Evolutionary conservation across 2,113 vertebrate genomes (phyloP), one percentile per base, ranked within the genome.

Genomic region (Hydrochoerus hydrochaeris): DNA sequence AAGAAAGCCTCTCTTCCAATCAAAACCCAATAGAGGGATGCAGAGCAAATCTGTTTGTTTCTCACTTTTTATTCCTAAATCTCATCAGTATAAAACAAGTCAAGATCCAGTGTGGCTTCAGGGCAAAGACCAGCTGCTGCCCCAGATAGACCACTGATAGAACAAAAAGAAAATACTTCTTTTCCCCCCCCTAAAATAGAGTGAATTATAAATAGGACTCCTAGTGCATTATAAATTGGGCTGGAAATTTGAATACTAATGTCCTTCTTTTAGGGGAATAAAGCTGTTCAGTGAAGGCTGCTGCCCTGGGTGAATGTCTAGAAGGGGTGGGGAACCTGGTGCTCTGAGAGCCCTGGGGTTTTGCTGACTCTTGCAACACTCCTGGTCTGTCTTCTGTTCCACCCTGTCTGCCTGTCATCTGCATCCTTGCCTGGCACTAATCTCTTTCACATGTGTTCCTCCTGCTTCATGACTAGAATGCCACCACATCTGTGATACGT

Each of bases 41-140:
- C 13, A 67, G 46, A 83, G 14, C 77, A 30, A 24, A 58, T 85
- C 38, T 46, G 11, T 46, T 85, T 92, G 58, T 60, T 87, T 93
- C 49, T 16, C 54, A 67, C 60, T 92, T 92, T 38, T 92, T 44
- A 91, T 38, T 73, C 67, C n/a, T 82, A 77, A 95, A 81, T 81
- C 75, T 92, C 88, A 90, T 87, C 46, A 62, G 35, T 65, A 54
- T 62, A 73, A 90, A 92, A 90, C 28, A 96, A 94, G 89, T 38
- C 85, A 87, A 73, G 90, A 85, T 44, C 78, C 58, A 81, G 20
- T 1, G 17, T 30, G 9, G n/a, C 28, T 80, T 63, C 24, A 5
- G 14, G 22, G 3, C 65, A 85, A 93, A 95, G 63, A 95, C 73
- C 69, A 85, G 57, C 57, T 86, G 81, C 62, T 90, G 73, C 85